Evolutionary conservation across 2,888 invertebrate species (phyloP).

Genomic region (Agrotis clavis): DNA sequence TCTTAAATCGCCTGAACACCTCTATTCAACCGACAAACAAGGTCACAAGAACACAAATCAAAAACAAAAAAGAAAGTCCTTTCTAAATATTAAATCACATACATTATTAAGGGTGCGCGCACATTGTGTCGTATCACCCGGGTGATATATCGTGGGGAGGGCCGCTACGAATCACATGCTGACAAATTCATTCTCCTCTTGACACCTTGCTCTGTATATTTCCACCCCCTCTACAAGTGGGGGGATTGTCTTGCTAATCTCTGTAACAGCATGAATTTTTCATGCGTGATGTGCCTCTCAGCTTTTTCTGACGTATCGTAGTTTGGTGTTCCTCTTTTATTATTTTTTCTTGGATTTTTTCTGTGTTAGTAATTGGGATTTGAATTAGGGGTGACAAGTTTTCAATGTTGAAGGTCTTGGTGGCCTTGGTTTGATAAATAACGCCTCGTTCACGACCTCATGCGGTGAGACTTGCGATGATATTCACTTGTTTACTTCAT

Average conservation of each 20-base stretch:
- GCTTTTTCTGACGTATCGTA: constrained; percentile 56
- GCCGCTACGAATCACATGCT: constrained; percentile 80
- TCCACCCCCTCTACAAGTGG: constrained; percentile 54
- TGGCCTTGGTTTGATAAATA: not conserved
- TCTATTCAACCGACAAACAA: constrained; percentile 14
- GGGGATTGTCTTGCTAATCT: constrained; percentile 69
- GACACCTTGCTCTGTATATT: constrained; percentile 75
- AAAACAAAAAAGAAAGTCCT: constrained; percentile 52
- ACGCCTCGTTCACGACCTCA: not conserved
- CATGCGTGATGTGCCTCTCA: constrained; percentile 63
- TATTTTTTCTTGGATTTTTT: constrained; percentile 7
- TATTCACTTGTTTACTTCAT: too few species aligned
- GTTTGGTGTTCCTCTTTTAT: constrained; percentile 39
- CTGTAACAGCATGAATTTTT: constrained; percentile 71
- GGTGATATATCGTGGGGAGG: constrained; percentile 80
- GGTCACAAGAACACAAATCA: constrained; percentile 57
- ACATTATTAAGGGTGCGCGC: constrained; percentile 56
- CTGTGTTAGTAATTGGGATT: constrained; percentile 3
- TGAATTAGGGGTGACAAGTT: not conserved
- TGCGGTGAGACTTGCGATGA: not conserved
- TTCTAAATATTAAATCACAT: constrained; percentile 59
- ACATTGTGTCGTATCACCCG: constrained; percentile 54
- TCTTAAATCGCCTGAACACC: constrained; percentile 16
- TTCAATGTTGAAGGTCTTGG: not conserved
- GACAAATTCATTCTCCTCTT: constrained; percentile 87